A percentile compares a stretch with the other conserved stretches of the same genome.
Conservation (phyloP, 1,140 invertebrate species). For the Panulirus ornatus region DNA sequence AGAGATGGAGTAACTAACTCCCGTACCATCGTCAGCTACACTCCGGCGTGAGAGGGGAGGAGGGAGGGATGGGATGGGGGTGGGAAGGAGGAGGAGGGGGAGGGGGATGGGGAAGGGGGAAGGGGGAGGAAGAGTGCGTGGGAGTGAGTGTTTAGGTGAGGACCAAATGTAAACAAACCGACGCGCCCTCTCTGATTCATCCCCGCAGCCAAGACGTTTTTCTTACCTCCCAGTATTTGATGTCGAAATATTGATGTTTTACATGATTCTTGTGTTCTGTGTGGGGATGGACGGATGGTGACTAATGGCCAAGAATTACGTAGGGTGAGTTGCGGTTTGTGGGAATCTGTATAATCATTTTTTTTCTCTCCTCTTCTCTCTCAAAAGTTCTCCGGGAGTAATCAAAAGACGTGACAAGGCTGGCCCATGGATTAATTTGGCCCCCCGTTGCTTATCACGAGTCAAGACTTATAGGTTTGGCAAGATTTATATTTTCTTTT, state of each 20-base stretch:
- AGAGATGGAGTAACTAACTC: constrained; percentile 8
- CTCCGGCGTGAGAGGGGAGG: not conserved
- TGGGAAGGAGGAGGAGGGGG: not conserved
- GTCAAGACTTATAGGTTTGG: no score
- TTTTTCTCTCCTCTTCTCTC: not conserved
- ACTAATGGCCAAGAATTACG: no score
- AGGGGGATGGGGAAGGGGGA: not conserved
- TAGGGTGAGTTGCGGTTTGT: no score
- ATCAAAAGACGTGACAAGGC: no score
- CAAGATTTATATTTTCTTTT: no score
- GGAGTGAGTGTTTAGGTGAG: constrained; percentile 21
- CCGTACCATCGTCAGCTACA: not conserved
- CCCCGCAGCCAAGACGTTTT: not conserved
- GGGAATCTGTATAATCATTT: not conserved
- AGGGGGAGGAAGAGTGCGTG: not conserved
- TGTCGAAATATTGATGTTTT: constrained; percentile 19
- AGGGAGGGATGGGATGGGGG: not conserved
- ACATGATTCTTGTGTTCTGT: not conserved
- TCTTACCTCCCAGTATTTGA: not conserved
- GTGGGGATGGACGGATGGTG: not conserved
- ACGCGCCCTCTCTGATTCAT: constrained; percentile 26
- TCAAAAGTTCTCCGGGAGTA: not conserved
- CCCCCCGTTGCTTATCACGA: no score
- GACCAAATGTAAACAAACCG: constrained; percentile 18
- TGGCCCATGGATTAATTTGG: no score